A percentile compares a stretch with the other conserved stretches of the same genome.
Conservation (phyloP, 2,888 invertebrate genomes). For the Ferdinandea cuprea region DNA sequence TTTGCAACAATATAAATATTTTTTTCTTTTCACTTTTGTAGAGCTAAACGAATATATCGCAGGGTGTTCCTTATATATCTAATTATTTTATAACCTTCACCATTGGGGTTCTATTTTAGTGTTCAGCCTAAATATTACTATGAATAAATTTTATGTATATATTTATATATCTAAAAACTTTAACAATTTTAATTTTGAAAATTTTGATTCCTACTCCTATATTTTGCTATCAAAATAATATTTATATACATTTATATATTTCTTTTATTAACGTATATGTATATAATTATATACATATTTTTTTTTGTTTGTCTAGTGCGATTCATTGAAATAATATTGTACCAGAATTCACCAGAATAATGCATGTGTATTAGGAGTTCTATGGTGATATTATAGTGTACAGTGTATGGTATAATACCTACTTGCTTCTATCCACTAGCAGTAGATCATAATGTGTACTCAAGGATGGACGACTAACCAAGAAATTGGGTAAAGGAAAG, state of each 20-base stretch:
- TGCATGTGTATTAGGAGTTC: conserved; percentile 40
- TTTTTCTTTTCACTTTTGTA: conserved; percentile 56
- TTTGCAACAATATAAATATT: conserved; percentile 74
- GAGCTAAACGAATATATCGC: conserved; percentile 75
- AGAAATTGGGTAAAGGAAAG: conserved; percentile 69
- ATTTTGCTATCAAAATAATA: conserved; percentile 66
- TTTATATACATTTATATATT: conserved; percentile 43
- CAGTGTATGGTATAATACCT: conserved; percentile 21
- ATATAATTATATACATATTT: neutral
- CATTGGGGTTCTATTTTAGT: conserved; percentile 71
- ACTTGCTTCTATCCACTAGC: conserved; percentile 41
- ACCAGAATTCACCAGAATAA: conserved; percentile 43
- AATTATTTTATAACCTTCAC: conserved; percentile 74
- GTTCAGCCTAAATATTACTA: conserved; percentile 70
- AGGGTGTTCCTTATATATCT: conserved; percentile 71
- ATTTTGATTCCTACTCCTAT: conserved; percentile 72
- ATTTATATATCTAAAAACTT: conserved; percentile 58
- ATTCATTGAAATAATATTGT: conserved; percentile 51
- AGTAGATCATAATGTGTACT: conserved; percentile 37
- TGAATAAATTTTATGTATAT: conserved; percentile 60
- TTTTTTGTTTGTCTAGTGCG: conserved; percentile 54
- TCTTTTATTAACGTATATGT: neutral
- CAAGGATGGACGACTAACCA: conserved; percentile 51
- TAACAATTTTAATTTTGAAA: conserved; percentile 64
- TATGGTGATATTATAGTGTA: conserved; percentile 34